These are phyloP conservation scores for Sarcoramphus papa DNA, from an alignment of 2,797 vertebrate genomes.

Conservation along the genomic window DNA sequence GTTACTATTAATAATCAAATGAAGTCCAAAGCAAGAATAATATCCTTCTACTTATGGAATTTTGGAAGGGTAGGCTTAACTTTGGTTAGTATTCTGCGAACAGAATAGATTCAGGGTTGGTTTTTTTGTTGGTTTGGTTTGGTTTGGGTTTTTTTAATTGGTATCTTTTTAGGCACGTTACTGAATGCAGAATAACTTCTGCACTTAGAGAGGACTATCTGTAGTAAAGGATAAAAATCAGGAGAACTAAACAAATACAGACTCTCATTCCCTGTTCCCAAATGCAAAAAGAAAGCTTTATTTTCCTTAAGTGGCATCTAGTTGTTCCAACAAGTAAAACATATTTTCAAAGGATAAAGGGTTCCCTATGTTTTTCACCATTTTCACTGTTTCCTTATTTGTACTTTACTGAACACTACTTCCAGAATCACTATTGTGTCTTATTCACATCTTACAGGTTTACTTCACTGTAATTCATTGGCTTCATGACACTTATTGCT, in stretches of 20 bases:
- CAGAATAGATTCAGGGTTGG: not conserved
- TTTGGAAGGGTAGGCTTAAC: not conserved
- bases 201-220: not conserved
- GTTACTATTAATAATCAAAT: not conserved
- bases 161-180: not conserved
- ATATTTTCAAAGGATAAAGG: not conserved
- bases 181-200: not conserved
- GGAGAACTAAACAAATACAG: not conserved
- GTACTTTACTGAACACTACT: not conserved
- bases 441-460: not conserved
- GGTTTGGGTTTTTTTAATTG: not conserved
- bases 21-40: not conserved
- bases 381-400: not conserved
- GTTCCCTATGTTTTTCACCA: not conserved
- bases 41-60: not conserved
- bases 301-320: not conserved
- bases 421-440: not conserved
- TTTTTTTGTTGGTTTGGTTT: accelerated
- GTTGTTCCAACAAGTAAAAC: not conserved
- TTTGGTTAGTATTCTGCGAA: not conserved
- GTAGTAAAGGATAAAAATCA: not conserved
- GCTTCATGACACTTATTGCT: not conserved
- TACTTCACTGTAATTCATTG: not conserved
- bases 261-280: not conserved
- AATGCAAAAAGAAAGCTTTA: not conserved